Base-by-base conservation (phyloP, 2,113 vertebrate genomes). In the Chloropsis hardwickii region DNA sequence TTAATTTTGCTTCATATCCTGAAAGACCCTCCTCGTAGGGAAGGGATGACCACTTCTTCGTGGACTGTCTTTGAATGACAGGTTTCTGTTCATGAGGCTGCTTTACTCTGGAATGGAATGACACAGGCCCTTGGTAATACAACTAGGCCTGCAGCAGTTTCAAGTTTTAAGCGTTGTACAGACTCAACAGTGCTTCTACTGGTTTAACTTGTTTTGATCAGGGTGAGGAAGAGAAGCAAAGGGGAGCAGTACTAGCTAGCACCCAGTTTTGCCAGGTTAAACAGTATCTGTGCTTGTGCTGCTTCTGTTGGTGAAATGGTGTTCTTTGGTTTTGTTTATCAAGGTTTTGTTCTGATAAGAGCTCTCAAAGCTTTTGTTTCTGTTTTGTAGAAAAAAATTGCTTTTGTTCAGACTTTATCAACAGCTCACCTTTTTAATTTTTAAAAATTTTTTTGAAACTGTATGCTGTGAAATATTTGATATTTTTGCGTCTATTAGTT, bases 1-100 rank as follows among this genome's bases (percentile, higher is more conserved):
- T 73, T 54, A 5, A 14, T 51, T 58, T 57, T 28, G 14, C 47
- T 82, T 82, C 4, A 5, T 69, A 81, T 86, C 22, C 9, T 29
- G 0, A 22, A 44, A 47, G 58, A 65, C 9, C 9, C 5, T 67
- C 3, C 6, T 62, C 5, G 4, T 5, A 14, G 15, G 15, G 9
- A 14, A 58, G 3, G 12, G 4, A 6, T 40, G 17, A 61, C 29
- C 44, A 11, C 25, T 45, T 44, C 22, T 74, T n/a, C 51, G 24
- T 35, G 10, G 18, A 28, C 29, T 0, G 0, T 31, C 15, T 62
- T 45, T 35, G 50, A 44, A 40, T 0, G 0, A 13, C 11, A 24
- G 21, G 24, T 51, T 66, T 91, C 60, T 57, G 27, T 27, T 51
- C 1, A 2, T 0, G 1, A 62, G 44, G 35, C 31, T 31, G 6